These are phyloP conservation scores for Hemichromis elongatus DNA, from an alignment of 2,113 vertebrate genomes.

Conservation along the genomic window DNA sequence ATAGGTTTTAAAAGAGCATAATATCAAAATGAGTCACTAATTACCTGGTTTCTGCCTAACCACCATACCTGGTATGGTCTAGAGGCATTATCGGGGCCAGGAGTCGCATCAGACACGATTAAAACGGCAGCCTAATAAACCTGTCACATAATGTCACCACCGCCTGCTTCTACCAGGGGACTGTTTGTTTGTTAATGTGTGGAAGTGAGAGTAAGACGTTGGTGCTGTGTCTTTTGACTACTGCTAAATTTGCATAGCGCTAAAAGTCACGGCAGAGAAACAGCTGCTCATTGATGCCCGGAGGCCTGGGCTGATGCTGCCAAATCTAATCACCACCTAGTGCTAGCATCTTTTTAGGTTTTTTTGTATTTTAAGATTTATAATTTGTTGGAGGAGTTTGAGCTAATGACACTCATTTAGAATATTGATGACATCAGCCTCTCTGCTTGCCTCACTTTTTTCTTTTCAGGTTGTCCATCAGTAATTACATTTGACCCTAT, in stretches of 20 bases:
- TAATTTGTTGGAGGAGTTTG: not conserved
- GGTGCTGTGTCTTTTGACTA: slow-evolving; percentile 37
- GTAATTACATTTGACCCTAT: fast-evolving
- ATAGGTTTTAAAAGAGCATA: not conserved
- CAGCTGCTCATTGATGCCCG: not conserved
- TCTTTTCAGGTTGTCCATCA: not conserved
- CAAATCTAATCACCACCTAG: not conserved
- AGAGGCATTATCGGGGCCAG: slow-evolving; percentile 28
- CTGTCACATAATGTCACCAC: not conserved
- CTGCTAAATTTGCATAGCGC: slow-evolving; percentile 37
- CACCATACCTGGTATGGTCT: not conserved
- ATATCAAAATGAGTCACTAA: not conserved
- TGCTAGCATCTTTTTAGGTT: not conserved
- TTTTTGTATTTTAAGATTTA: fast-evolving
- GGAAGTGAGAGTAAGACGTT: slow-evolving; percentile 16
- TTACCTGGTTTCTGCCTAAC: not conserved
- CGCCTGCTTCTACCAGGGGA: not conserved
- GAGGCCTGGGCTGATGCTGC: not conserved
- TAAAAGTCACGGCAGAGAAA: not conserved
- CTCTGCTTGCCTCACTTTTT: not conserved
- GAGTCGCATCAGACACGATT: not conserved
- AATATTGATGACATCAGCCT: not conserved
- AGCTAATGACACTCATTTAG: not conserved
- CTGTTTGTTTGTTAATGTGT: not conserved
- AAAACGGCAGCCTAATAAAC: slow-evolving; percentile 38